These are phyloP conservation scores for Amphilophus citrinellus DNA, from an alignment of 2,113 vertebrate species.

Conservation along the genomic window DNA sequence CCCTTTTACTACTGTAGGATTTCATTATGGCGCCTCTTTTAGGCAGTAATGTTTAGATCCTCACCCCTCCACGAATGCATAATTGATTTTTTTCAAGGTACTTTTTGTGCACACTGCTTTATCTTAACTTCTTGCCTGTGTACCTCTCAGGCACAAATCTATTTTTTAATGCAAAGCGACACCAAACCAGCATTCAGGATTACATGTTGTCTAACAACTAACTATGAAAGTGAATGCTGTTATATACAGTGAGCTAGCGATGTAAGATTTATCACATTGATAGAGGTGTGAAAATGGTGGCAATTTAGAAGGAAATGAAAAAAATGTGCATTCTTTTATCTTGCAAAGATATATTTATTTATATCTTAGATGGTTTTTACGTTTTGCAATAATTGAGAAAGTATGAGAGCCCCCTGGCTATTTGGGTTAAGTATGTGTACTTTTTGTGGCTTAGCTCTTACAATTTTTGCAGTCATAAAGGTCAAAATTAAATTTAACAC, in stretches of 20 bases:
- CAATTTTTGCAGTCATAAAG: constrained; percentile 79
- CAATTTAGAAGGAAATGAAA: constrained; percentile 74
- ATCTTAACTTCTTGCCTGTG: constrained; percentile 58
- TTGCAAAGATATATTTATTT: constrained; percentile 71
- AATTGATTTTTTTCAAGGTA: constrained; percentile 84
- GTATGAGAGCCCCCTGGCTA: constrained; percentile 80
- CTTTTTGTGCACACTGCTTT: constrained; percentile 65
- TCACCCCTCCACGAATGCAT: constrained; percentile 81
- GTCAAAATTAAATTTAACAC: constrained; percentile 85
- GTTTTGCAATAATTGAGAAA: constrained; percentile 79
- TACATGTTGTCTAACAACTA: constrained; percentile 76
- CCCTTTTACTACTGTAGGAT: constrained; percentile 66
- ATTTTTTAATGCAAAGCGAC: constrained; percentile 69
- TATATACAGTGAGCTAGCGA: constrained; percentile 61
- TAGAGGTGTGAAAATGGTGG: constrained; percentile 64
- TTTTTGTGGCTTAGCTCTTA: constrained; percentile 74
- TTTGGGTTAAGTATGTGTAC: constrained; percentile 81
- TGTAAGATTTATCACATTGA: constrained; percentile 73
- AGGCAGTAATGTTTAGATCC: constrained; percentile 79
- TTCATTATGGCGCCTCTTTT: constrained; percentile 80
- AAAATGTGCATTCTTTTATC: constrained; percentile 71
- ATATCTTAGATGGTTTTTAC: constrained; percentile 62
- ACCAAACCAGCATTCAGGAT: constrained; percentile 53
- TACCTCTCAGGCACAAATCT: constrained; percentile 67
- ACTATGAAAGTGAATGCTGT: constrained; percentile 67